Evolutionary conservation across 2,113 vertebrate genomes (phyloP).

Genomic region (Platycercus adscitus): DNA sequence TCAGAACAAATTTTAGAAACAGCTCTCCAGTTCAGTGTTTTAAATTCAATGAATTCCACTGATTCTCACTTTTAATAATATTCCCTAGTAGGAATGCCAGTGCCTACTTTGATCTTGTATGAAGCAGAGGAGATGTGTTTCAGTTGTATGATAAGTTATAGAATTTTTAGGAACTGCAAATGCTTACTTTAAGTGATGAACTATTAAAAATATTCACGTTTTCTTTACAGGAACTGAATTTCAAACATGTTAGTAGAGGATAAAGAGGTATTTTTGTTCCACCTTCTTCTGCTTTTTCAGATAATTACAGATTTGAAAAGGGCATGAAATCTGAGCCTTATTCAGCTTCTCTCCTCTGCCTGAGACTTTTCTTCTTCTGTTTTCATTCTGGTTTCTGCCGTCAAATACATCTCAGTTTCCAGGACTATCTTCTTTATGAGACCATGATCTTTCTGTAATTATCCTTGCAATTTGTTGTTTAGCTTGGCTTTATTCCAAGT

Average conservation of each 20-base stretch:
- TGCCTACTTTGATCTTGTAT: not conserved
- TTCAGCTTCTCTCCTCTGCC: not conserved
- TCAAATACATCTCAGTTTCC: not conserved
- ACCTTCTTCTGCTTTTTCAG: not conserved
- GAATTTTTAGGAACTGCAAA: not conserved
- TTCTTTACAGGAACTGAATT: not conserved
- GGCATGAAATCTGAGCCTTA: not conserved
- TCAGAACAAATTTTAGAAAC: not conserved
- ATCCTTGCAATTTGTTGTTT: not conserved
- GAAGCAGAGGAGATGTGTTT: not conserved
- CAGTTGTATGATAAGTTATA: not conserved
- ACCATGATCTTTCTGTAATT: not conserved
- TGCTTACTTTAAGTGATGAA: not conserved
- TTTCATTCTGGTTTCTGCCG: not conserved
- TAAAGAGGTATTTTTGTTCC: not conserved
- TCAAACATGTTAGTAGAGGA: not conserved
- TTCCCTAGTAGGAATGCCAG: not conserved
- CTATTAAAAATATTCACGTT: not conserved
- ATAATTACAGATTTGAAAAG: not conserved
- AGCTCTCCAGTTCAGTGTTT: not conserved
- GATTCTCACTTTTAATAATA: not conserved
- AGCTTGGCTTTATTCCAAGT: not conserved
- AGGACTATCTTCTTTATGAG: not conserved
- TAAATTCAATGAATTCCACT: not conserved
- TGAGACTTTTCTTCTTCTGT: not conserved